Evolutionary conservation across 2,113 vertebrate genomes (phyloP).

Genomic region (Jaculus jaculus): DNA sequence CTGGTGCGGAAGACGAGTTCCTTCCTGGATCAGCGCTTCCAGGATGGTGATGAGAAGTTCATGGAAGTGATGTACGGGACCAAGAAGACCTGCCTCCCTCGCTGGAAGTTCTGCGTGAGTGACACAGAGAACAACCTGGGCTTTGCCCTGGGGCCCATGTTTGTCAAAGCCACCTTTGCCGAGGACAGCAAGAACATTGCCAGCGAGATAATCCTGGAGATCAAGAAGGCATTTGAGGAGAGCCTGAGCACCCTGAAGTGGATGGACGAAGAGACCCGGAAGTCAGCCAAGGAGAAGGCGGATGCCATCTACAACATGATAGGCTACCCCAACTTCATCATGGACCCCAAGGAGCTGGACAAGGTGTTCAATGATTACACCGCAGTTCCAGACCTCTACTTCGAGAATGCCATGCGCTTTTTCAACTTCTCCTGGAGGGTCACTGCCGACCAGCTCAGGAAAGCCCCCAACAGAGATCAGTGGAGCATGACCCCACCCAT

Average conservation of each 20-base stretch:
- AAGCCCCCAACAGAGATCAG: slow-evolving; percentile 94
- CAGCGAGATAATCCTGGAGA: slow-evolving; percentile 93
- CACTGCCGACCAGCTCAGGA: slow-evolving; percentile 95
- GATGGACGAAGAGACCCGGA: slow-evolving; percentile 96
- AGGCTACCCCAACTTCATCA: slow-evolving; percentile 97
- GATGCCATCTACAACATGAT: slow-evolving; percentile 99
- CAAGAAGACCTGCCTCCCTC: slow-evolving; percentile 95
- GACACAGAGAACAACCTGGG: slow-evolving; percentile 97
- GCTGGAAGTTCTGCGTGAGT: slow-evolving; percentile 97
- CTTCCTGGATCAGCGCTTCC: slow-evolving; percentile 94
- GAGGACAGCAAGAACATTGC: slow-evolving; percentile 95
- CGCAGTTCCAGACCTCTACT: slow-evolving; percentile 91
- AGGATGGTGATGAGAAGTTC: slow-evolving; percentile 94
- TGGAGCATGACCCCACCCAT: slow-evolving; percentile 99
- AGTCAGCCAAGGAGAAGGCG: slow-evolving; percentile 95
- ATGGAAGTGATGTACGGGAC: slow-evolving; percentile 97
- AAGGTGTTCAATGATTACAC: slow-evolving; percentile 96
- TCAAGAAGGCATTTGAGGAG: slow-evolving; percentile 95
- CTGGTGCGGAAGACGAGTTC: slow-evolving; percentile 95
- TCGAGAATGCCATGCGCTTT: slow-evolving; percentile 97
- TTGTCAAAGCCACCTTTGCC: slow-evolving; percentile 93
- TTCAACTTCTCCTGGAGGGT: slow-evolving; percentile 97
- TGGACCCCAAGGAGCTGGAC: slow-evolving; percentile 95
- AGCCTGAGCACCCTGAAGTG: slow-evolving; percentile 90
- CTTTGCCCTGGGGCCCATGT: slow-evolving; percentile 96